Conservation (phyloP, 2,797 vertebrate genomes). For the Anguilla marmorata region DNA sequence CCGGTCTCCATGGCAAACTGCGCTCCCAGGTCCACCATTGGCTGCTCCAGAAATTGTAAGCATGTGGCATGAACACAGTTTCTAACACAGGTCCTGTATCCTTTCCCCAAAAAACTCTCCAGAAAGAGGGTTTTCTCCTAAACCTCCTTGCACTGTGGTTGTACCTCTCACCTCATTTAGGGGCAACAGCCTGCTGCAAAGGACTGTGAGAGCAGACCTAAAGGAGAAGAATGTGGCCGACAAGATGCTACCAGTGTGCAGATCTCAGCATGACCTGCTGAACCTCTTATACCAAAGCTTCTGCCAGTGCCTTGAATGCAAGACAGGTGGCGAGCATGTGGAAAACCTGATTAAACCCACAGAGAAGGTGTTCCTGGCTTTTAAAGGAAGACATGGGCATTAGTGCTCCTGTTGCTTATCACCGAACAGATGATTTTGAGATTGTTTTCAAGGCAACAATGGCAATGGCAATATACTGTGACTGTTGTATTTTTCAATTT, state of each 20-base stretch:
- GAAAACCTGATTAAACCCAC: slow-evolving; percentile 59
- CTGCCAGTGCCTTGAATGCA: slow-evolving; percentile 26
- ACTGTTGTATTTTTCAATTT: slow-evolving; percentile 51
- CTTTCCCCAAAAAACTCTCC: not conserved
- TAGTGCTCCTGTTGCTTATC: slow-evolving; percentile 58
- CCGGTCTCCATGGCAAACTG: slow-evolving; percentile 29
- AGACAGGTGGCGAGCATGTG: slow-evolving; percentile 48
- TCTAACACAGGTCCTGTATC: not conserved
- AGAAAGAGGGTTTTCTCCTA: not conserved
- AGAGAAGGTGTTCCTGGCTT: slow-evolving; percentile 40
- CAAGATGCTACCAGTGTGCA: slow-evolving; percentile 33
- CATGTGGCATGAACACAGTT: slow-evolving; percentile 10
- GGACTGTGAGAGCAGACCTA: slow-evolving; percentile 34
- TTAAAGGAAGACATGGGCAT: slow-evolving; percentile 33
- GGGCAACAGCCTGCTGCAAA: slow-evolving; percentile 42
- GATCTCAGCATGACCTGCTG: slow-evolving; percentile 34
- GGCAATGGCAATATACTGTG: slow-evolving; percentile 41
- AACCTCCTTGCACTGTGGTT: not conserved
- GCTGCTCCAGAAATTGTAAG: slow-evolving; percentile 18
- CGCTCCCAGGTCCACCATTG: not conserved
- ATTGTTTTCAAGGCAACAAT: slow-evolving; percentile 37
- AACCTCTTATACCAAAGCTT: not conserved
- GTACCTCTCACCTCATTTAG: not conserved
- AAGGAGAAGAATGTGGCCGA: slow-evolving; percentile 49
- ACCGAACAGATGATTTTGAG: slow-evolving; percentile 44